These are phyloP conservation scores for Spisula solida DNA, from an alignment of 2,888 invertebrate species.

Conservation along the genomic window DNA sequence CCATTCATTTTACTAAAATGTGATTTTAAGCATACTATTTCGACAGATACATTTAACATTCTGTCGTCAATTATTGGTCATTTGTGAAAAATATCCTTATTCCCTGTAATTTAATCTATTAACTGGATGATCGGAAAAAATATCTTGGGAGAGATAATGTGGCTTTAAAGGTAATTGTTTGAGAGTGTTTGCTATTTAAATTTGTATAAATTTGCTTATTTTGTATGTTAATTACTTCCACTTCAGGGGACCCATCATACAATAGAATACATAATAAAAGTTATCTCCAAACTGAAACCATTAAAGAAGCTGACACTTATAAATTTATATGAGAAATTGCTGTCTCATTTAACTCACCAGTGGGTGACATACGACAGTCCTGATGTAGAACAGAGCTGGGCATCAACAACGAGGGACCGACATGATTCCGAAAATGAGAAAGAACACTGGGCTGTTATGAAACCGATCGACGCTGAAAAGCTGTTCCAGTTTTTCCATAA, in stretches of 20 bases:
- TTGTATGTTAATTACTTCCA: not conserved
- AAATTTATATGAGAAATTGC: conserved; percentile 90
- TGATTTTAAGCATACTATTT: too few species aligned
- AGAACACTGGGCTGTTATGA: conserved; percentile 76
- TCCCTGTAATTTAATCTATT: too few species aligned
- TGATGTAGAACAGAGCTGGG: conserved; percentile 62
- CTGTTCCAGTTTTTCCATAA: conserved; percentile 67
- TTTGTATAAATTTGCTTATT: not conserved
- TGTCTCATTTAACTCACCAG: conserved; percentile 92
- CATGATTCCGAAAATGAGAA: conserved; percentile 38
- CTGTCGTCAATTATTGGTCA: too few species aligned
- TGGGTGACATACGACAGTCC: conserved; percentile 64
- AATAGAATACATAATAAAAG: conserved; percentile 92
- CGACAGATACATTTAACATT: too few species aligned
- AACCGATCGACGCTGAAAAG: conserved; percentile 48
- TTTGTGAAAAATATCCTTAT: too few species aligned
- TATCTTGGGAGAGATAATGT: too few species aligned
- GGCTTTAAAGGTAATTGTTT: too few species aligned
- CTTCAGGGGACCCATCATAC: conserved; percentile 91
- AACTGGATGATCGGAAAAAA: too few species aligned
- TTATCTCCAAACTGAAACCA: conserved; percentile 91
- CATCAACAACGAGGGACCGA: conserved; percentile 58
- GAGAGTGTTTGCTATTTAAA: too few species aligned
- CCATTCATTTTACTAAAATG: too few species aligned
- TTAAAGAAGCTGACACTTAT: conserved; percentile 90